Conservation (phyloP, 2,888 invertebrate genomes). For the Drosophila helvetica region DNA sequence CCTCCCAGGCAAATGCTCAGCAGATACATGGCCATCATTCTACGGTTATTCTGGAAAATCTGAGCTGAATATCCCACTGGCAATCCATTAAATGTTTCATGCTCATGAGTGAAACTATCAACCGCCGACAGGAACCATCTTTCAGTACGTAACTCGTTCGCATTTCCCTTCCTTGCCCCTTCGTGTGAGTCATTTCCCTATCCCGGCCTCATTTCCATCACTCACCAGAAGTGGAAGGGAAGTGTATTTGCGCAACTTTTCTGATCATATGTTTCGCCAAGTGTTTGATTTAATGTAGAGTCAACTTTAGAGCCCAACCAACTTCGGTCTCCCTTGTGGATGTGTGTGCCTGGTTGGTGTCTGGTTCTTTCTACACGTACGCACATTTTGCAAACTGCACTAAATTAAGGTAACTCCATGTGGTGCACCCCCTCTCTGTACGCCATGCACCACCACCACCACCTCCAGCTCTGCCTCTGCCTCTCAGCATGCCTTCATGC, state of each 20-base stretch:
- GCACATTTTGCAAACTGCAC: conserved; percentile 74
- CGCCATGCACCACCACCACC: neutral
- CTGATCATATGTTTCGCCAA: conserved; percentile 44
- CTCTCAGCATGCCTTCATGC: conserved; percentile 2
- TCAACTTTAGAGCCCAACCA: conserved; percentile 22
- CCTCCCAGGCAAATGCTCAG: neutral
- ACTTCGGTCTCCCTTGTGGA: neutral
- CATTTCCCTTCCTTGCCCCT: neutral
- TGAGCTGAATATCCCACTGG: neutral
- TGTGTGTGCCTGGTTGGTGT: conserved; percentile 4
- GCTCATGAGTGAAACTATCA: conserved; percentile 1
- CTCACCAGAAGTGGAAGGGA: neutral
- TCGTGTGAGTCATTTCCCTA: neutral
- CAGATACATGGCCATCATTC: neutral
- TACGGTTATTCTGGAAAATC: neutral
- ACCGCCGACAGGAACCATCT: neutral
- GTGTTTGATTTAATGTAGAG: conserved; percentile 40
- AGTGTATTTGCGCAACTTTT: conserved; percentile 16
- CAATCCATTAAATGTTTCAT: neutral
- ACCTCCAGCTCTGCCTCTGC: neutral
- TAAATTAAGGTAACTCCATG: conserved; percentile 69
- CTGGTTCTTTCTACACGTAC: conserved; percentile 60
- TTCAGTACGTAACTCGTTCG: neutral
- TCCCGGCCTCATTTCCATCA: conserved; percentile 23
- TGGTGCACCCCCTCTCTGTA: conserved; percentile 1